A percentile compares a stretch with the other conserved stretches of the same genome.
These are phyloP conservation scores for Periophthalmus modestus DNA, from an alignment of 2,113 vertebrate genomes.

Conservation along the genomic window DNA sequence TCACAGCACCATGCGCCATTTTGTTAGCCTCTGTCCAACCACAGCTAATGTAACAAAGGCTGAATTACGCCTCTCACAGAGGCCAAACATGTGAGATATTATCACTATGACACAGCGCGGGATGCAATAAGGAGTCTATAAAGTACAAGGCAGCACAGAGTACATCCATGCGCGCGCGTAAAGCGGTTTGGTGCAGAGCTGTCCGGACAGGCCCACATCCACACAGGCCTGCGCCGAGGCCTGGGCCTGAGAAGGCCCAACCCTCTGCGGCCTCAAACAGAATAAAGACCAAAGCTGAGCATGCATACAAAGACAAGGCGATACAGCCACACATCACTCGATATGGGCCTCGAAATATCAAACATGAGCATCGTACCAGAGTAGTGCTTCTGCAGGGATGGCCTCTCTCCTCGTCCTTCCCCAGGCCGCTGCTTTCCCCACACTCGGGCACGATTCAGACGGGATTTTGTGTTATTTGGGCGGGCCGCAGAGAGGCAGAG, in stretches of 20 bases:
- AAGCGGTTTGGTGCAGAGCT: constrained; percentile 25
- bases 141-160: not conserved
- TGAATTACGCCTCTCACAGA: not conserved
- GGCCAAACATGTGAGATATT: not conserved
- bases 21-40: constrained; percentile 64
- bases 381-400: constrained; percentile 69
- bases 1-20: constrained; percentile 69
- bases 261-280: constrained; percentile 61
- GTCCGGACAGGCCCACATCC: constrained; percentile 55
- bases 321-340: constrained; percentile 11
- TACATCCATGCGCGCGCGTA: not conserved
- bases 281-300: constrained; percentile 44
- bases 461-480: constrained; percentile 86
- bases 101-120: too few species aligned
- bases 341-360: constrained; percentile 17
- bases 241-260: constrained; percentile 75
- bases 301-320: constrained; percentile 54
- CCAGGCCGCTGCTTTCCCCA: constrained; percentile 80
- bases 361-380: constrained; percentile 64
- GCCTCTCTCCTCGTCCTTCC: constrained; percentile 68
- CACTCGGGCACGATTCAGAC: constrained; percentile 81
- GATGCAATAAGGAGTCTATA: not conserved
- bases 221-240: constrained; percentile 82
- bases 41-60: constrained; percentile 45
- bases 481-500: constrained; percentile 85